phyloP scores from a whole-genome alignment of 2,797 vertebrate species.

The Sebastes trivittatus region DNA sequence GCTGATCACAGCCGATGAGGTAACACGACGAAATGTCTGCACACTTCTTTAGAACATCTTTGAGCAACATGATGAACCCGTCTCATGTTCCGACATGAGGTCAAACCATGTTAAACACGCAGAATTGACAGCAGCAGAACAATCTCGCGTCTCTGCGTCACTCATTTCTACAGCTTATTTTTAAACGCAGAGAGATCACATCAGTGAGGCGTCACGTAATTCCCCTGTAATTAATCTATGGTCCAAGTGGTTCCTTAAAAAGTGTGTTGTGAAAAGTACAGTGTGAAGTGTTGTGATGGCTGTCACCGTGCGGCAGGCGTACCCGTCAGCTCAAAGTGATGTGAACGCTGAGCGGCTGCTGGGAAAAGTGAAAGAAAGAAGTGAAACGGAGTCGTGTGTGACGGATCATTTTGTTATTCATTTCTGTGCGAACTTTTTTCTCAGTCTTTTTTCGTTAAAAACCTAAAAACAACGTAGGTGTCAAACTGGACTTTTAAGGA shows the following conservation, averaged over 20 bases:
- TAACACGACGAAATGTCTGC: constrained; percentile 34
- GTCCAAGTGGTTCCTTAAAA: constrained; percentile 27
- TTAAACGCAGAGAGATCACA: constrained; percentile 29
- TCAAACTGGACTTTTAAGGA: constrained; percentile 65
- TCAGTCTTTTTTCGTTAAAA: neutral
- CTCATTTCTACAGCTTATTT: constrained; percentile 34
- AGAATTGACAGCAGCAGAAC: constrained; percentile 3
- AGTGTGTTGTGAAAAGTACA: constrained; percentile 57
- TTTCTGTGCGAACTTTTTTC: constrained; percentile 30
- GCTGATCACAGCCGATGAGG: constrained; percentile 42
- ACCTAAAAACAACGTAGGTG: constrained; percentile 43
- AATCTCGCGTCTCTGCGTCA: neutral
- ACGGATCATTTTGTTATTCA: constrained; percentile 38
- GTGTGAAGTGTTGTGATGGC: constrained; percentile 68
- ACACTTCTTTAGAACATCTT: constrained; percentile 20
- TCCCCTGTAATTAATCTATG: constrained; percentile 57
- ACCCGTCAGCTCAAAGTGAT: constrained; percentile 40
- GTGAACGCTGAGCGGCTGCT: constrained; percentile 22
- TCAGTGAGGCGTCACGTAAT: constrained; percentile 42
- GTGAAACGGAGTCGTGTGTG: constrained; percentile 2
- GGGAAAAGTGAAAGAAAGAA: constrained; percentile 3
- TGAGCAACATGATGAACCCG: constrained; percentile 38
- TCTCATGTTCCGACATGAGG: constrained; percentile 44
- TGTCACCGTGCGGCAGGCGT: constrained; percentile 35
- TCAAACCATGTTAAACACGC: constrained; percentile 51